Conservation (phyloP, 2,797 vertebrate species). For the Nothura maculosa region DNA sequence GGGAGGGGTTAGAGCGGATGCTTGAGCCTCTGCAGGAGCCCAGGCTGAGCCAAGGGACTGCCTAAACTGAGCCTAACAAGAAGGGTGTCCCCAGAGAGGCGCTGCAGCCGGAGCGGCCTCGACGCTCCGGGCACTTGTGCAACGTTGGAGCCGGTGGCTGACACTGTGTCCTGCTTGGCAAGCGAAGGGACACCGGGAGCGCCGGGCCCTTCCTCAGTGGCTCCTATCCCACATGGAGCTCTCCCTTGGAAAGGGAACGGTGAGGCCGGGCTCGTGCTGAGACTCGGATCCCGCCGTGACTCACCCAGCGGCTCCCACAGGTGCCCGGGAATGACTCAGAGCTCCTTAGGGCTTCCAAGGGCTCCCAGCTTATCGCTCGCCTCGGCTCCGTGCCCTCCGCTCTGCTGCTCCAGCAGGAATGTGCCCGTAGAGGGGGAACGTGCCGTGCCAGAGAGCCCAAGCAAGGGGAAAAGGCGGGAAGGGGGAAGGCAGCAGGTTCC, state of each 20-base stretch:
- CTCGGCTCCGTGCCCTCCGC: neutral
- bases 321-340: neutral
- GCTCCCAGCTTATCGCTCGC: accelerated
- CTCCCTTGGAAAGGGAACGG: neutral
- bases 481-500: neutral
- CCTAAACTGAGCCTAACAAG: neutral
- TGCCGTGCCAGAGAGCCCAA: accelerated
- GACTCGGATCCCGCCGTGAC: neutral
- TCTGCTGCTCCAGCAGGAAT: neutral
- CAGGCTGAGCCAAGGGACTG: constrained; percentile 11
- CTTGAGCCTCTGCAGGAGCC: neutral
- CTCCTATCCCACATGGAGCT: neutral
- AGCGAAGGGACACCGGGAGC: neutral
- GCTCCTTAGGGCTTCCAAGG: neutral
- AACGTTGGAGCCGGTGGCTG: neutral
- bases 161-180: too few species aligned
- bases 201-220: neutral
- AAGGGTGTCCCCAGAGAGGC: neutral
- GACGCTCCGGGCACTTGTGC: neutral
- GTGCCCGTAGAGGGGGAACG: neutral
- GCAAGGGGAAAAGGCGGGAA: neutral
- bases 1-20: neutral
- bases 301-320: neutral
- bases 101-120: neutral
- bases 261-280: neutral